A percentile compares a stretch with the other conserved stretches of the same genome.
These are phyloP conservation scores for Pantherophis alleghaniensis DNA, from an alignment of 2,797 vertebrate genomes.

Conservation along the genomic window DNA sequence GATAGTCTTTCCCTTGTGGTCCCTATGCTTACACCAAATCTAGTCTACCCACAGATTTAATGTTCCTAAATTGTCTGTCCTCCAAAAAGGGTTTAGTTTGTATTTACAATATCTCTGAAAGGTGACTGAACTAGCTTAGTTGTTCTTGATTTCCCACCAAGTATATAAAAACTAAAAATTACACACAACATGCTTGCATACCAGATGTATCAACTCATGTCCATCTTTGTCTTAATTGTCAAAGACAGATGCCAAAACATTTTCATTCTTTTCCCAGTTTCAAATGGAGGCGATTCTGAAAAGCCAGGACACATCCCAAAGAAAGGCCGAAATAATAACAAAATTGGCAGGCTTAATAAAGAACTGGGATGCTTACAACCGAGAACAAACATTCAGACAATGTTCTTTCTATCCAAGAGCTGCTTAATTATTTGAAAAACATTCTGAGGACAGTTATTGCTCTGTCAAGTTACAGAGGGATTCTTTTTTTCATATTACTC, in stretches of 20 bases:
- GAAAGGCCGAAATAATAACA: background rate
- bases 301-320: constrained; percentile 3
- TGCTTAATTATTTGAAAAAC: constrained; percentile 19
- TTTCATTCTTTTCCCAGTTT: background rate
- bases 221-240: background rate
- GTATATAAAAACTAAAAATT: background rate
- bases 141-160: background rate
- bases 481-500: background rate
- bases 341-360: background rate
- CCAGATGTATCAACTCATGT: background rate
- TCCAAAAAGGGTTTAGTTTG: background rate
- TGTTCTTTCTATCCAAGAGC: constrained; percentile 6
- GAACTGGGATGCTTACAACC: background rate
- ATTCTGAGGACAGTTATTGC: background rate
- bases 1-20: background rate
- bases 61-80: background rate
- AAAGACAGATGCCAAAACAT: background rate
- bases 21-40: background rate
- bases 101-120: background rate
- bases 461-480: background rate
- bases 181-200: background rate
- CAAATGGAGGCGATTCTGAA: background rate
- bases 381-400: background rate
- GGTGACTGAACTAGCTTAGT: background rate
- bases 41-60: background rate